Percentiles rank a stretch among this genome's conserved stretches.
phyloP scores from a whole-genome alignment of 2,113 vertebrate species.

The Oryzias melastigma region DNA sequence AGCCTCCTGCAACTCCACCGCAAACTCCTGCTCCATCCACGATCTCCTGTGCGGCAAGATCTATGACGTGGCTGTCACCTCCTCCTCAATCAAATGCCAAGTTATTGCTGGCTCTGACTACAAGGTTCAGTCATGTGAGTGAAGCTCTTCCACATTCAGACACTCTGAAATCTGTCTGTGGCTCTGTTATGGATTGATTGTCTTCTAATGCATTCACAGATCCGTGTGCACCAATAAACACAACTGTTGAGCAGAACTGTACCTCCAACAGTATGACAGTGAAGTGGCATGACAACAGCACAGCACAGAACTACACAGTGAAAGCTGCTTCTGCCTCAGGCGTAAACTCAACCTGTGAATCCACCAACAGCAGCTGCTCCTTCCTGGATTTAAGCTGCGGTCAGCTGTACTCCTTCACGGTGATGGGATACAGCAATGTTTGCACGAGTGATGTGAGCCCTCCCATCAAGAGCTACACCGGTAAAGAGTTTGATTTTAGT shows the following conservation, averaged over 20 bases:
- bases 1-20: constrained; percentile 57
- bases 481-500: constrained; percentile 18
- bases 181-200: background rate
- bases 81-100: constrained; percentile 50
- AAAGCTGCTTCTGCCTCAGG: constrained; percentile 45
- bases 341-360: constrained; percentile 46
- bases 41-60: constrained; percentile 56
- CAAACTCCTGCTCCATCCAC: constrained; percentile 53
- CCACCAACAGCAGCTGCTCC: constrained; percentile 48
- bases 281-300: constrained; percentile 38
- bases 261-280: constrained; percentile 50
- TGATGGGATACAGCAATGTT: constrained; percentile 56
- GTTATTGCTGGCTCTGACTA: constrained; percentile 58
- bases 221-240: constrained; percentile 61
- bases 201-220: constrained; percentile 26
- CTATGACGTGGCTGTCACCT: constrained; percentile 59
- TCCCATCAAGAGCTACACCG: constrained; percentile 35
- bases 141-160: background rate
- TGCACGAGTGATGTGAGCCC: constrained; percentile 61
- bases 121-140: constrained; percentile 61
- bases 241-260: constrained; percentile 52
- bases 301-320: constrained; percentile 55
- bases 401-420: constrained; percentile 62
- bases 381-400: constrained; percentile 68
- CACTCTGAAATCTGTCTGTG: background rate